Conservation (phyloP, 2,888 invertebrate species). For the Nomada goodeniana region DNA sequence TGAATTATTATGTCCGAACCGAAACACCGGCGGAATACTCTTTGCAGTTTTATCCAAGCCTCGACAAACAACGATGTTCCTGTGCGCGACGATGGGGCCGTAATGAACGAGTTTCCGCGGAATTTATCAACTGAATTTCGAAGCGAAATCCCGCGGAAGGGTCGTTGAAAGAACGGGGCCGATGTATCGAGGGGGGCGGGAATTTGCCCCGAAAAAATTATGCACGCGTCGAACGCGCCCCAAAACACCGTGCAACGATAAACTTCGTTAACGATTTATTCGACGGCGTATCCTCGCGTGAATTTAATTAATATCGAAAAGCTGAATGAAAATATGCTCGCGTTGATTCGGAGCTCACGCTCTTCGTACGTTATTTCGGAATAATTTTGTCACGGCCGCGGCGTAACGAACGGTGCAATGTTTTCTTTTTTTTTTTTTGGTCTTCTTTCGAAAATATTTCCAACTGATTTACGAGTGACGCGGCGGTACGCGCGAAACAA, state of each 20-base stretch:
- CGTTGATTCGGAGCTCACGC: not conserved
- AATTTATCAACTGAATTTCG: not conserved
- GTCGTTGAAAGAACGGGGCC: not conserved
- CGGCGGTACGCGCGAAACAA: not conserved
- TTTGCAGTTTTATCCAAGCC: not conserved
- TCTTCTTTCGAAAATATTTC: not conserved
- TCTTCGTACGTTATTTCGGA: not conserved
- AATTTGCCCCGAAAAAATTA: not conserved
- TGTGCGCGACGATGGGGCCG: not conserved
- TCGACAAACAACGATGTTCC: slow-evolving; percentile 5
- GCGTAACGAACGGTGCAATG: not conserved
- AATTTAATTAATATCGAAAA: slow-evolving; percentile 31
- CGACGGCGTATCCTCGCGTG: not conserved
- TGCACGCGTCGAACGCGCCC: not conserved
- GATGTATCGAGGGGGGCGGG: not conserved
- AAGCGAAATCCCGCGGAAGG: not conserved
- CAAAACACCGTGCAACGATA: not conserved
- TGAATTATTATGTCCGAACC: not conserved
- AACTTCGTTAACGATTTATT: slow-evolving; percentile 20
- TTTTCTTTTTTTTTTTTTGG: not conserved
- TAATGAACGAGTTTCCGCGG: not conserved
- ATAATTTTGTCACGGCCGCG: not conserved
- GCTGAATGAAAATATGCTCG: slow-evolving; percentile 3
- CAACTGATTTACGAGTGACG: not conserved
- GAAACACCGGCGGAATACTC: not conserved